These are phyloP conservation scores for Cyanoderma ruficeps DNA, from an alignment of 2,113 vertebrate species.

Conservation along the genomic window DNA sequence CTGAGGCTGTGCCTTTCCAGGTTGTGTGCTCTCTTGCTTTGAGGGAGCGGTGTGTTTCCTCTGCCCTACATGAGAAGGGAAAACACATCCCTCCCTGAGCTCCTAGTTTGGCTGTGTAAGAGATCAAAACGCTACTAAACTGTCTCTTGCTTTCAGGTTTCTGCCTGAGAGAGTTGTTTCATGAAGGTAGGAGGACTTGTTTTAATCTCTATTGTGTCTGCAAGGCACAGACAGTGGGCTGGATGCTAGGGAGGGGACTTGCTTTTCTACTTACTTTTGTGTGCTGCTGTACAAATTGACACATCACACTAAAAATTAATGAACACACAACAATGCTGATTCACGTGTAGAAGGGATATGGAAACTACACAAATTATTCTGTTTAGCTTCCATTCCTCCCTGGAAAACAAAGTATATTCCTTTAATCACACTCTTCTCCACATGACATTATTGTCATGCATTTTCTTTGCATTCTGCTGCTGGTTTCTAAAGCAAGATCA, in stretches of 20 bases:
- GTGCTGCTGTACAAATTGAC: neutral
- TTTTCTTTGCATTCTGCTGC: neutral
- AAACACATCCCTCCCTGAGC: neutral
- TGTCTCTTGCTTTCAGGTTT: neutral
- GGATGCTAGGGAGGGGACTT: neutral
- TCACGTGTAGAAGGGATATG: neutral
- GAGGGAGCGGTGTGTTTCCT: neutral
- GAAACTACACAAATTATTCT: neutral
- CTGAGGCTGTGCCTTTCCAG: neutral
- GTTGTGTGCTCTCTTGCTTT: fast-evolving
- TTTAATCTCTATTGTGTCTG: neutral
- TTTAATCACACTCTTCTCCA: neutral
- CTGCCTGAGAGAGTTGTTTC: neutral
- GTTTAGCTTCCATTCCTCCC: neutral
- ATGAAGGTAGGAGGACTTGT: neutral
- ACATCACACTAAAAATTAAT: neutral
- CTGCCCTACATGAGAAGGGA: neutral
- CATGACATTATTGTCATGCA: neutral
- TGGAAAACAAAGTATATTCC: neutral
- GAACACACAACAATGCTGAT: neutral
- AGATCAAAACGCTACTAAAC: neutral
- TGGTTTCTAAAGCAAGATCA: neutral
- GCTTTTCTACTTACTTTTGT: neutral
- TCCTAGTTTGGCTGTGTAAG: neutral
- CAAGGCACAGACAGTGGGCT: neutral